Evolutionary conservation across 1,140 invertebrate species (phyloP).

Genomic region (Drosophila nikananu): DNA sequence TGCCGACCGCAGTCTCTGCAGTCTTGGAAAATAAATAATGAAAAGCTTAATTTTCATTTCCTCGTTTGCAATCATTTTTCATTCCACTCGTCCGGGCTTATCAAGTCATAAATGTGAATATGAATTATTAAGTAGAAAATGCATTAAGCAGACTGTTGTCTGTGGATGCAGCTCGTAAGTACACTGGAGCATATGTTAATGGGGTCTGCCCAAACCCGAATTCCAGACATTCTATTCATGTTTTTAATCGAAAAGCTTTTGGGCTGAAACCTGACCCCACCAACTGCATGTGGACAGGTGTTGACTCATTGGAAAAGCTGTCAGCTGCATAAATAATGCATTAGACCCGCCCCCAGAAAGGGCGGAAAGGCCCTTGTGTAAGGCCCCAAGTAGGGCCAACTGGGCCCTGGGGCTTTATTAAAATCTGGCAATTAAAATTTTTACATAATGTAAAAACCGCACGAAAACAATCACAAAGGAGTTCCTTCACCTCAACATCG

Average conservation of each 20-base stretch:
- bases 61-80: conserved; percentile 21
- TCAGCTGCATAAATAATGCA: conserved; percentile 49
- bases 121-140: conserved; percentile 29
- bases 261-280: conserved; percentile 2
- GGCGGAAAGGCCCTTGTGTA: background rate
- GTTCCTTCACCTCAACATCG: conserved; percentile 55
- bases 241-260: conserved; percentile 7
- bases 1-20: conserved; percentile 15
- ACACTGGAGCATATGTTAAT: background rate
- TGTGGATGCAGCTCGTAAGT: background rate
- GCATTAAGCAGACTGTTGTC: conserved; percentile 10
- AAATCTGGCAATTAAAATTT: conserved; percentile 71
- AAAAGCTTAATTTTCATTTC: conserved; percentile 34
- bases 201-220: conserved; percentile 6
- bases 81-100: conserved; percentile 11
- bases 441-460: conserved; percentile 50
- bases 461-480: conserved; percentile 26
- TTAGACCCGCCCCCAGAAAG: conserved; percentile 10
- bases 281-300: conserved; percentile 39
- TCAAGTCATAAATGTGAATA: conserved; percentile 25
- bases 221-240: conserved; percentile 12
- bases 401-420: conserved; percentile 51
- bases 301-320: conserved; percentile 39
- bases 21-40: conserved; percentile 22
- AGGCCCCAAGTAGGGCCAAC: conserved; percentile 9